Conservation (phyloP, 1,140 invertebrate species). For the Trichonephila clavipes region DNA sequence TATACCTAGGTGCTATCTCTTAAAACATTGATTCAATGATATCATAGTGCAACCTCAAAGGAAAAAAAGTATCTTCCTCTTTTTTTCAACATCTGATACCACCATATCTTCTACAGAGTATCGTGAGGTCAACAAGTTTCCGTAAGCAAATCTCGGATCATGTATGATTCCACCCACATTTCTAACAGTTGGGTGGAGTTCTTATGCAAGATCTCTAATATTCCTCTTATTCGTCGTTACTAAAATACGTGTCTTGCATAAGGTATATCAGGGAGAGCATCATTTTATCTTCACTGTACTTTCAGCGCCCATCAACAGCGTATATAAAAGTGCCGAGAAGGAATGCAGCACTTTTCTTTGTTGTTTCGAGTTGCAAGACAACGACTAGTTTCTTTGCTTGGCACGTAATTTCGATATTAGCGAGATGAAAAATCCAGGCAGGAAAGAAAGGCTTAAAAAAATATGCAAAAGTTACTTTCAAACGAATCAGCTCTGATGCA, state of each 20-base stretch:
- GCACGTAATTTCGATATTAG: conserved; percentile 1
- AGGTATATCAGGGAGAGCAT: background rate
- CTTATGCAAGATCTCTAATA: conserved; percentile 7
- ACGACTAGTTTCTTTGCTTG: background rate
- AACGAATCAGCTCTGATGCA: no score
- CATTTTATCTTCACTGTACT: conserved; percentile 17
- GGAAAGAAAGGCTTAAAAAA: background rate
- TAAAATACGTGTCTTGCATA: conserved; percentile 32
- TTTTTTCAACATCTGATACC: background rate
- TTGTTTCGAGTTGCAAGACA: background rate
- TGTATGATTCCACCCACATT: conserved; percentile 11
- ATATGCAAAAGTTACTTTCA: background rate
- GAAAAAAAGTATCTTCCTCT: background rate
- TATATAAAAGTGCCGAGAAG: background rate
- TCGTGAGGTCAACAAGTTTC: conserved; percentile 17
- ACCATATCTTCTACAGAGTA: background rate
- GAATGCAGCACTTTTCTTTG: background rate
- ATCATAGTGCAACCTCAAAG: background rate
- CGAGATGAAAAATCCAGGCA: background rate
- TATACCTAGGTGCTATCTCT: background rate
- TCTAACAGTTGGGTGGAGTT: conserved; percentile 30
- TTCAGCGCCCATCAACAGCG: background rate
- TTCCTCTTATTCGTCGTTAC: conserved; percentile 8
- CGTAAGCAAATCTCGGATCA: conserved; percentile 24
- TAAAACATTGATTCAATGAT: background rate